Percentiles rank a stretch among this genome's conserved stretches.
Conservation (phyloP, 2,113 vertebrate species). For the Mormoops blainvillei region DNA sequence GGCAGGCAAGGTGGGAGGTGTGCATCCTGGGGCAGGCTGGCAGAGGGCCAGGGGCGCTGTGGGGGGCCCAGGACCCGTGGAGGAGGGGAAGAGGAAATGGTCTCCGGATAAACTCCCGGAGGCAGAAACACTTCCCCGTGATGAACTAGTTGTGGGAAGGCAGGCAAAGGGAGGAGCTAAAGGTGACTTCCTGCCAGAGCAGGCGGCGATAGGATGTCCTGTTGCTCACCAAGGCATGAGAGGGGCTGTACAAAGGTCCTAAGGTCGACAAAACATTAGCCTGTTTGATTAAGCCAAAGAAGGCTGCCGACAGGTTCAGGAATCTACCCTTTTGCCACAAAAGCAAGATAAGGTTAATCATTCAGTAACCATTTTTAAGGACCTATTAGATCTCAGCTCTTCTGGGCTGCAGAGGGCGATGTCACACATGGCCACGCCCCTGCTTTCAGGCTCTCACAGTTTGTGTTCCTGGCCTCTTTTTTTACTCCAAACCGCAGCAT, state of each 20-base stretch:
- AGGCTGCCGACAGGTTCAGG: background rate
- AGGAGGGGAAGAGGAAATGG: no score
- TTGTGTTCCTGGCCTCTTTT: background rate
- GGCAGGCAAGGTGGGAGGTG: background rate
- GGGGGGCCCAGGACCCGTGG: background rate
- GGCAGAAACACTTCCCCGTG: background rate
- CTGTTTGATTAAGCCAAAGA: background rate
- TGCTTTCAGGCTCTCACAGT: no score
- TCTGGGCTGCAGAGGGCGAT: background rate
- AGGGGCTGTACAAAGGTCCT: no score
- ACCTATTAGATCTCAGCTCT: background rate
- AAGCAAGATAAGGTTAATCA: background rate
- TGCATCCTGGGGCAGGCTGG: no score
- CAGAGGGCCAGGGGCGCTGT: rapidly evolving
- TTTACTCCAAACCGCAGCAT: background rate
- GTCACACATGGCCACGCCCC: no score
- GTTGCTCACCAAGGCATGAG: rapidly evolving
- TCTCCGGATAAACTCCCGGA: background rate
- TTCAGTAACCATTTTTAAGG: background rate
- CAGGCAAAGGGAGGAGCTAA: background rate
- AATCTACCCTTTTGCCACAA: background rate
- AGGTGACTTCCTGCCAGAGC: background rate
- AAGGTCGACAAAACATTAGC: background rate
- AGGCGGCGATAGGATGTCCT: no score
- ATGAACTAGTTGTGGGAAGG: background rate